Base-by-base conservation (phyloP, 2,113 vertebrate genomes). In the Apodemus sylvaticus region DNA sequence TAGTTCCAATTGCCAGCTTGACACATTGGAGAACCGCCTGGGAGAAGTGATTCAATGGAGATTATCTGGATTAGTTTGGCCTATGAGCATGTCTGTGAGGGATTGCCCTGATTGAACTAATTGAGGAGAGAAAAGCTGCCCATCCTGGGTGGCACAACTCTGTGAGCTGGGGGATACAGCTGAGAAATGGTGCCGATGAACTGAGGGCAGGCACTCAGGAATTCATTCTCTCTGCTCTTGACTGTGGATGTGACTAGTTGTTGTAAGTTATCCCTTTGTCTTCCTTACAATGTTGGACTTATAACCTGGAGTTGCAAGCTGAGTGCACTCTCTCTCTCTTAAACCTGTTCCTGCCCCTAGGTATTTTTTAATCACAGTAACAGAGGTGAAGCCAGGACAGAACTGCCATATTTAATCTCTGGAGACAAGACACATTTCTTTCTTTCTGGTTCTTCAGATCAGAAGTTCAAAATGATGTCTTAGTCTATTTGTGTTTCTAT, bases 351-450 rank as follows among this genome's bases (percentile, higher is more conserved):
- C 11, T 11, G 10, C n/a, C 3, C 39, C 82, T 29, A 26, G 17
- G 39, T 17, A 64, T 14, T 16, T 81, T 55, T 39, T 24, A 42
- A 73, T 36, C 82, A 48, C 10, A 34, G 12, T 48, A 48, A 51
- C 62, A 36, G 29, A 13, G 48, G 60, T 66, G 31, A 48, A 86
- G 24, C 9, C 31, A 22, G 42, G 17, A 12, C 4, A 45, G 71
- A 88, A 60, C 53, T 89, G 0, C 90, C 12, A 89, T 51, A 78
- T 81, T 55, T 81, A 92, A 45, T 95, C 70, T 16, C 53, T 91
- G 53, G 66, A 83, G 87, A 91, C 22, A 85, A 31, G 71, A 62
- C 20, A 92, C 3, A 94, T 58, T 62, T 95, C 36, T 82, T 92
- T 11, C 87, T 10, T 92, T 92, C 39, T 0, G 55, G 2, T 95